phyloP scores from a whole-genome alignment of 2,113 vertebrate genomes.

The Alosa alosa region DNA sequence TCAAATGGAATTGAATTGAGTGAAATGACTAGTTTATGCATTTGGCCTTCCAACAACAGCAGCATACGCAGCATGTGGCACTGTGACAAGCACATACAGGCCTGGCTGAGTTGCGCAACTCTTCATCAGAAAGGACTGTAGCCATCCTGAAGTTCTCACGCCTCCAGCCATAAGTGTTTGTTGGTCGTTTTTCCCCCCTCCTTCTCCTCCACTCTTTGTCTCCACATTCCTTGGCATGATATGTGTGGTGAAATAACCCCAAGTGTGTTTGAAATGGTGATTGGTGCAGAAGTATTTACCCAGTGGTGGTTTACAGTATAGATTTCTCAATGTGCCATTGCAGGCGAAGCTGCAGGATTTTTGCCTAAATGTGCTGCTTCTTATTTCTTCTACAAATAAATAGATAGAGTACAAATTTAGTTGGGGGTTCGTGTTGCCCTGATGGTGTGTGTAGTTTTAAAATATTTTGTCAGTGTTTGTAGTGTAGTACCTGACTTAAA shows the following conservation, averaged over 20 bases:
- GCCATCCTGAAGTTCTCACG: constrained; percentile 54
- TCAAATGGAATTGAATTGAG: not conserved
- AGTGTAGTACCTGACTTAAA: not conserved
- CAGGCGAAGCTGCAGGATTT: not conserved
- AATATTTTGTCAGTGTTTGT: constrained; percentile 3
- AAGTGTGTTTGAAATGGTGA: not conserved
- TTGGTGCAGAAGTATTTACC: not conserved
- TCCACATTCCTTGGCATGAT: not conserved
- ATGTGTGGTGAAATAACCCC: not conserved
- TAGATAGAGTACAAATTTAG: not conserved
- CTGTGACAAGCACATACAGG: constrained; percentile 61
- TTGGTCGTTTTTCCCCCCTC: not conserved
- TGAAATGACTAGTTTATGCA: not conserved
- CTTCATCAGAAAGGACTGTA: constrained; percentile 46
- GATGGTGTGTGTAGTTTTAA: not conserved
- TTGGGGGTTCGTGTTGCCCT: not conserved
- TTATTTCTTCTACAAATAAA: not conserved
- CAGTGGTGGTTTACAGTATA: not conserved
- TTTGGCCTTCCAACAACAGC: not conserved
- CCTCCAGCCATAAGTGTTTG: constrained; percentile 39
- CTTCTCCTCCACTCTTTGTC: not conserved
- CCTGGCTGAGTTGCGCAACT: constrained; percentile 56
- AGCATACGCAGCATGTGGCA: constrained; percentile 40
- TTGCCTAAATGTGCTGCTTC: constrained; percentile 2
- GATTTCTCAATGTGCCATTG: not conserved